Evolutionary conservation across 2,888 invertebrate species (phyloP), one percentile per base, ranked within the genome.

Genomic region (Lydus trimaculatus): DNA sequence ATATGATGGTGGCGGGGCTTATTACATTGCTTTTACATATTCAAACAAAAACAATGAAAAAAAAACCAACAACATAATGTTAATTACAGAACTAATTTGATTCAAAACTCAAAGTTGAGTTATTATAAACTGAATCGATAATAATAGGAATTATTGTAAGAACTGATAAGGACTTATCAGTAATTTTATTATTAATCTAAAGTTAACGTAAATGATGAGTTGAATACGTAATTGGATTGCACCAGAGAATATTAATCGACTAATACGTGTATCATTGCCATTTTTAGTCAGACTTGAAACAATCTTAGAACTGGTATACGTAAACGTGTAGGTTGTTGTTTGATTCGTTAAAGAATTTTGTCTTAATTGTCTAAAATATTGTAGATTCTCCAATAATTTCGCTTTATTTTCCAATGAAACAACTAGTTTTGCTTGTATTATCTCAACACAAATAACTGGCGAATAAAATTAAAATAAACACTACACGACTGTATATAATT

Each of bases 1-100:
- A n/a, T 36, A 31, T 31, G 60, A 74, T 73, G 74, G 73, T 71
- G 72, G 76, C 67, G 63, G 58, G 71, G 66, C 31, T 31, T 17
- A 60, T 31, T 31, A 36, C 31, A 31, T 31, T 31, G 23, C 13
- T 23, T 31, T 36, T 60, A 36, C 60, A 11, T 33, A 60, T 60
- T 23, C 64, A 67, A 65, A 61, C n/a, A 25, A 61, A 33, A 61
- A 61, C 25, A 36, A 17, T 20, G 36, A 23, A 6, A 39, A 2
- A 13, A 56, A 1, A 17, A 20, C 17, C 20, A 13, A 23, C 8
- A 43, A n/a, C n/a, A n/a, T n/a, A n/a, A n/a, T 23, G 56, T 25
- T 56, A 20, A 25, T 52, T 52, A 20, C 20, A 48, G 20, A 52
- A 52, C 56, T 1, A 13, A 20, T 48, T n/a, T 43, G 6, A 17